A percentile compares a stretch with the other conserved stretches of the same genome.
These are phyloP conservation scores for Drosophila atroscutellata DNA, from an alignment of 2,888 invertebrate genomes.

Conservation along the genomic window DNA sequence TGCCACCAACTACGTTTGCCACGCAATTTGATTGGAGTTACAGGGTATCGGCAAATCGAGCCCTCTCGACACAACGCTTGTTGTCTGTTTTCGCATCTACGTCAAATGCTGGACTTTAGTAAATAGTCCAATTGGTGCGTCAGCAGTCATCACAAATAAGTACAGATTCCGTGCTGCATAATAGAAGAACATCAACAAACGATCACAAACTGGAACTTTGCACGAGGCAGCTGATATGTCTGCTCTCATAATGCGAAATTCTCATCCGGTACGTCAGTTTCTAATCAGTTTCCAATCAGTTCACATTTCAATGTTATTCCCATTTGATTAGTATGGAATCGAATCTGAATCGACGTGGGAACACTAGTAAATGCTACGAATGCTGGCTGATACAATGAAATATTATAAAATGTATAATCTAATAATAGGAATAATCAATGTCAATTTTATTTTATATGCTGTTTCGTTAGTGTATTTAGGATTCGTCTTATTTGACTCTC, in stretches of 20 bases:
- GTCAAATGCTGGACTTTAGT: conserved; percentile 57
- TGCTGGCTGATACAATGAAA: neutral
- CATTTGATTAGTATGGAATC: neutral
- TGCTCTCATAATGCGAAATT: neutral
- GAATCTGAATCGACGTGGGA: neutral
- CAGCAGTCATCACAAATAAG: conserved; percentile 33
- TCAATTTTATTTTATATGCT: neutral
- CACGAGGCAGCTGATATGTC: conserved; percentile 11
- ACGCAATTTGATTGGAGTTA: neutral
- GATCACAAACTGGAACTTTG: conserved; percentile 14
- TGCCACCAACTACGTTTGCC: neutral
- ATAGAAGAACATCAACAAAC: conserved; percentile 11
- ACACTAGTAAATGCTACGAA: neutral
- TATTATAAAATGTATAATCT: no score
- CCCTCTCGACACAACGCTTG: neutral
- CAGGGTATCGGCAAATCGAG: neutral
- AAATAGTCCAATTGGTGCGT: conserved; percentile 48
- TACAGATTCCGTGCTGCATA: neutral
- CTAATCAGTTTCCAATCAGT: neutral
- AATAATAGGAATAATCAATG: neutral
- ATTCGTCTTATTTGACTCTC: neutral
- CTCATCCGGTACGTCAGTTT: neutral
- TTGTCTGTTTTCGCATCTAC: conserved; percentile 9
- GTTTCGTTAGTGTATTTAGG: conserved; percentile 2
- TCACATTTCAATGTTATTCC: neutral